Percentiles rank a stretch among this genome's conserved stretches.
Evolutionary conservation across 2,888 invertebrate species (phyloP).

Genomic region (Diploptera punctata): DNA sequence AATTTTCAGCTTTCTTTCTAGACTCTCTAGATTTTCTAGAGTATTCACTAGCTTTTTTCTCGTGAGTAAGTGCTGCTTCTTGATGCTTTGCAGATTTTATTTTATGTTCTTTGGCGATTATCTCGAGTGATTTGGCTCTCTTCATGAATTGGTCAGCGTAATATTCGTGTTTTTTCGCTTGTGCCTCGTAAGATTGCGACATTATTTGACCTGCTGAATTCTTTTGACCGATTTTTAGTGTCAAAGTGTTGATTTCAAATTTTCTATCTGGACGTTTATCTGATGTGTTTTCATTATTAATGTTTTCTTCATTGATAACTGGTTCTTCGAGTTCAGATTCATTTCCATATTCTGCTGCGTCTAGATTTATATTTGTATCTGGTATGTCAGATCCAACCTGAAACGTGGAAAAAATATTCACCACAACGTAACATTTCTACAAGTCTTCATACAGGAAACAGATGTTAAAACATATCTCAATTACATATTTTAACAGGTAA

Average conservation of each 20-base stretch:
- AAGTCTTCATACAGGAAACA: too few relatives aligned
- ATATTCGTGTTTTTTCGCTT: not conserved
- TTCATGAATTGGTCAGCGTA: not conserved
- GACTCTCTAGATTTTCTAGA: not conserved
- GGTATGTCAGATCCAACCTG: not conserved
- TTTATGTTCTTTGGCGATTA: not conserved
- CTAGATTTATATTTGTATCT: not conserved
- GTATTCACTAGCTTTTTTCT: not conserved
- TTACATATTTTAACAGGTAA: too few relatives aligned
- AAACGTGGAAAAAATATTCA: too few relatives aligned
- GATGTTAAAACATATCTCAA: too few relatives aligned
- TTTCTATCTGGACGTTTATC: not conserved
- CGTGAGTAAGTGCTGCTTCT: not conserved
- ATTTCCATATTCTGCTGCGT: not conserved
- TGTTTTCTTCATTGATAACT: not conserved
- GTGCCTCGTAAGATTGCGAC: not conserved
- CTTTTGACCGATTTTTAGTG: not conserved
- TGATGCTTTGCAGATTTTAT: not conserved
- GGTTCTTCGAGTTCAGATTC: not conserved
- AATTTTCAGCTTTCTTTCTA: not conserved
- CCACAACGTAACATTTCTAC: too few relatives aligned
- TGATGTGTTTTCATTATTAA: not conserved
- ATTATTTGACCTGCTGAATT: not conserved
- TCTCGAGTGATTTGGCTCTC: not conserved
- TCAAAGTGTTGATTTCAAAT: not conserved